A percentile compares a stretch with the other conserved stretches of the same genome.
Conservation (phyloP, 2,797 vertebrate species). For the Cottoperca gobio region DNA sequence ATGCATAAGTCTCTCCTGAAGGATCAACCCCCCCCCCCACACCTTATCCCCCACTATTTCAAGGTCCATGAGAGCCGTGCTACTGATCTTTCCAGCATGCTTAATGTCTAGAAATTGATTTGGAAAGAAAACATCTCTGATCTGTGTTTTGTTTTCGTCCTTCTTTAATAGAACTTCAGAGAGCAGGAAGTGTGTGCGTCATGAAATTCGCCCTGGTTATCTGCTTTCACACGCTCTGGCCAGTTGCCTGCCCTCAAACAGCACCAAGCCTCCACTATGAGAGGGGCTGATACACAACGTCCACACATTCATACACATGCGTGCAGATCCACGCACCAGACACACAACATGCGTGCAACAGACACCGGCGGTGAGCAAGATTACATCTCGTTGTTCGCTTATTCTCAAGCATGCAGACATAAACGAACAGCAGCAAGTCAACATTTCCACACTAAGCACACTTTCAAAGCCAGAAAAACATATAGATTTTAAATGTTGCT, state of each 20-base stretch:
- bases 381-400: not conserved
- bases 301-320: not conserved
- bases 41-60: no score
- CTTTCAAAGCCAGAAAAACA: no score
- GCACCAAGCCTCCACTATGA: constrained; percentile 51
- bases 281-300: constrained; percentile 44
- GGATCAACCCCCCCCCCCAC: constrained; percentile 3
- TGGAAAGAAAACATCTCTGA: constrained; percentile 75
- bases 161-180: constrained; percentile 81
- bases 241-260: constrained; percentile 65
- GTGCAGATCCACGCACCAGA: constrained; percentile 1
- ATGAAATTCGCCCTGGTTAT: constrained; percentile 79
- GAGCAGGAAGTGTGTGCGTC: constrained; percentile 84
- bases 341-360: constrained; percentile 21
- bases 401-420: not conserved
- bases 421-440: constrained; percentile 30
- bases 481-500: no score
- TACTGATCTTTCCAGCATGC: constrained; percentile 61
- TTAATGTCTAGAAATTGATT: constrained; percentile 80
- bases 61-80: constrained; percentile 43
- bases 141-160: constrained; percentile 81
- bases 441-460: constrained; percentile 41
- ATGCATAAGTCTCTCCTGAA: constrained; percentile 20
- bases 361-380: not conserved
- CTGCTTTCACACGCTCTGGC: constrained; percentile 83